Conservation (phyloP, 2,113 vertebrate genomes). For the Corythoichthys haematopterus region DNA sequence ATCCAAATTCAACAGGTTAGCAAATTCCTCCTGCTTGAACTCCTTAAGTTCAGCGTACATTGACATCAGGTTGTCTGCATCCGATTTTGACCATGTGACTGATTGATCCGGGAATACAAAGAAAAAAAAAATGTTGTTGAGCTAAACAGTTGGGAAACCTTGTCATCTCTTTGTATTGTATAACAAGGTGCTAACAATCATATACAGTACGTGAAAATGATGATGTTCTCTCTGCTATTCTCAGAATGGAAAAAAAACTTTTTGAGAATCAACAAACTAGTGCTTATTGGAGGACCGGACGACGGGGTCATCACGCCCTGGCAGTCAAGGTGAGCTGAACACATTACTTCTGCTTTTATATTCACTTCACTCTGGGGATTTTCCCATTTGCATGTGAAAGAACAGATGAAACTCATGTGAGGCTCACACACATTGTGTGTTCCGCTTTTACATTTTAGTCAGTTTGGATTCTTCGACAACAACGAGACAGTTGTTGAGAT, state of each 20-base stretch:
- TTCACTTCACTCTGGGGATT: not conserved
- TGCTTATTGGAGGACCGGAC: constrained; percentile 84
- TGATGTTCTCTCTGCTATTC: not conserved
- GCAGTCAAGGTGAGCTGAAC: constrained; percentile 80
- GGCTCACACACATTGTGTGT: constrained; percentile 11
- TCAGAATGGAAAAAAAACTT: constrained; percentile 87
- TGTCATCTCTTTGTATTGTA: not conserved
- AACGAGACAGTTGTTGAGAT: constrained; percentile 86
- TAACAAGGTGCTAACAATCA: not conserved
- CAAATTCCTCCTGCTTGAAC: not conserved
- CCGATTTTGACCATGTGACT: not conserved
- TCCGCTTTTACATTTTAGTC: constrained; percentile 58
- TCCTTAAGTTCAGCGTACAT: not conserved
- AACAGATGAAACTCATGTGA: constrained; percentile 37
- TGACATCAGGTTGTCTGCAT: not conserved
- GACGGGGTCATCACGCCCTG: constrained; percentile 89
- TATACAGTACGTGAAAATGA: no score
- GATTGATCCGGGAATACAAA: not conserved
- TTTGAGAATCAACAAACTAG: constrained; percentile 77
- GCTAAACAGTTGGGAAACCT: not conserved
- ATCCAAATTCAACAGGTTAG: constrained; percentile 81
- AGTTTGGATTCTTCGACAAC: constrained; percentile 86
- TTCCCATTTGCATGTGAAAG: not conserved
- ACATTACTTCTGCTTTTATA: not conserved
- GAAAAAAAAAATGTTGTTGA: not conserved